Evolutionary conservation across 2,113 vertebrate species (phyloP).

Genomic region (Onychostruthus taczanowskii): DNA sequence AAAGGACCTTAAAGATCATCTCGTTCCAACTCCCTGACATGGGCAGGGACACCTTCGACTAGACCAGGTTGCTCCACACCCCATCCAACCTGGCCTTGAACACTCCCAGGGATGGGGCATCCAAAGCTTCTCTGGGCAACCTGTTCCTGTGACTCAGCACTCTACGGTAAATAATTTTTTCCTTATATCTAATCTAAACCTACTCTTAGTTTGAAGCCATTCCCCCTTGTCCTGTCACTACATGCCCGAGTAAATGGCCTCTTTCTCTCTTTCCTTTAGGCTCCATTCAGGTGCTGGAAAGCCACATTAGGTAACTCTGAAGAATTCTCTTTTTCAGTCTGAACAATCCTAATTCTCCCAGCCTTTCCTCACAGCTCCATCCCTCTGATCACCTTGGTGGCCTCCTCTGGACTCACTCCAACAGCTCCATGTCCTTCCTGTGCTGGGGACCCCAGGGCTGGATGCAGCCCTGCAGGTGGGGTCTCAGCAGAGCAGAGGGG

Average conservation of each 20-base stretch:
- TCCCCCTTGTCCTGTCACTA: neutral
- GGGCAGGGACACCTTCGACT: no score
- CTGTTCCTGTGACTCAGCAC: neutral
- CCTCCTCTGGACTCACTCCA: fast-evolving
- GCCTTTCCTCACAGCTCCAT: neutral
- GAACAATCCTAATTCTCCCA: neutral
- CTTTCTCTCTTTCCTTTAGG: neutral
- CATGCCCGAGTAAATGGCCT: no score
- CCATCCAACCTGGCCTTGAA: no score
- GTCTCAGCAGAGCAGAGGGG: neutral
- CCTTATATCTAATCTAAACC: neutral
- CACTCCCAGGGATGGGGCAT: no score
- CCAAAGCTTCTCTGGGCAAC: neutral
- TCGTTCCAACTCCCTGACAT: neutral
- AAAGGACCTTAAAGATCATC: neutral
- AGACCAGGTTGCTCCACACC: no score
- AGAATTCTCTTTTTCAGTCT: neutral
- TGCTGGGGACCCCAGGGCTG: neutral
- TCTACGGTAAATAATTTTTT: neutral
- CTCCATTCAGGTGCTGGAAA: neutral
- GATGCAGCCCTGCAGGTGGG: neutral
- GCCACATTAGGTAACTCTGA: neutral
- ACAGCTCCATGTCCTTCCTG: neutral
- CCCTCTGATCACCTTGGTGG: neutral
- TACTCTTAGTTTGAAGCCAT: neutral